Conservation (phyloP, 2,888 invertebrate genomes). For the Allygus modestus region DNA sequence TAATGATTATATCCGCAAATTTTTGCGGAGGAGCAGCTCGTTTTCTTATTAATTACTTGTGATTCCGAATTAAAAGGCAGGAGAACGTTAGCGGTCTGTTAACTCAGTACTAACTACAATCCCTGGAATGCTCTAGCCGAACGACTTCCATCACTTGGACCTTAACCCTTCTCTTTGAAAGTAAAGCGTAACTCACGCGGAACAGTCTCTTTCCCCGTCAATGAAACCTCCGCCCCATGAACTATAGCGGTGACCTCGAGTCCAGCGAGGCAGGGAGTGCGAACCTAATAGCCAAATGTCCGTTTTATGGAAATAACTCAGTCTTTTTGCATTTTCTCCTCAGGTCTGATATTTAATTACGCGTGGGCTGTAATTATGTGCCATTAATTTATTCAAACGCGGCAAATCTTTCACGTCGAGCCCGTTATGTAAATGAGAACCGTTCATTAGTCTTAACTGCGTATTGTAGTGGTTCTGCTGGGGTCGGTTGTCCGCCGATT, state of each 20-base stretch:
- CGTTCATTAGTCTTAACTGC: background rate
- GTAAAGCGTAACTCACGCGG: too few relatives aligned
- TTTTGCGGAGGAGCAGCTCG: too few relatives aligned
- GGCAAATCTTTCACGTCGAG: slow-evolving; percentile 16
- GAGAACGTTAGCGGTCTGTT: too few relatives aligned
- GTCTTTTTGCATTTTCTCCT: background rate
- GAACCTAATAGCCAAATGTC: background rate
- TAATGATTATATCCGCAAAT: too few relatives aligned
- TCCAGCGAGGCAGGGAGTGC: background rate
- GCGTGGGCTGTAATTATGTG: slow-evolving; percentile 17
- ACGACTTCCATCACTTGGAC: too few relatives aligned
- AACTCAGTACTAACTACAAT: too few relatives aligned
- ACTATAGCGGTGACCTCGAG: background rate
- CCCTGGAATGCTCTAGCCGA: too few relatives aligned
- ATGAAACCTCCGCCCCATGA: background rate
- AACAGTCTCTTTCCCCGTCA: background rate
- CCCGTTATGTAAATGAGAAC: slow-evolving; percentile 7
- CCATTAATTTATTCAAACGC: slow-evolving; percentile 34
- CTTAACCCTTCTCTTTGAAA: too few relatives aligned
- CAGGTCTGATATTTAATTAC: slow-evolving; percentile 35
- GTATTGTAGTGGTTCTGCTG: background rate
- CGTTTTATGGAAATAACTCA: background rate
- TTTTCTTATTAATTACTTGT: too few relatives aligned
- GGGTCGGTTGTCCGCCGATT: too few relatives aligned
- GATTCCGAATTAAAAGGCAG: too few relatives aligned